These are phyloP conservation scores for Leptinotarsa juncta DNA, from an alignment of 2,888 invertebrate species.

Conservation along the genomic window DNA sequence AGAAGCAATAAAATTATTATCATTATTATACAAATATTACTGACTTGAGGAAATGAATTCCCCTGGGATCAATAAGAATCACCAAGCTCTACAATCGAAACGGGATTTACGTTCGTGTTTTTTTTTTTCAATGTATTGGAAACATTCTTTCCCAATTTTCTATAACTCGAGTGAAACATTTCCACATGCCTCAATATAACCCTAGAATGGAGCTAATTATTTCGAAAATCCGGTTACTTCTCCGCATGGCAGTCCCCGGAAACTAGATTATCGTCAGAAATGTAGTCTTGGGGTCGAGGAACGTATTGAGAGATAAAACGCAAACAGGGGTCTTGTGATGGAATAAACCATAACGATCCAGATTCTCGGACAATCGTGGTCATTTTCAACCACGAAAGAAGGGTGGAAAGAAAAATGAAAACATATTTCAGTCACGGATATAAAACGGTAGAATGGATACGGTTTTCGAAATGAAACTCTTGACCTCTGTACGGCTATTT, in stretches of 20 bases:
- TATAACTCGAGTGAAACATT: not conserved
- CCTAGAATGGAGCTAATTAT: not conserved
- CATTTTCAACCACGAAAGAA: constrained; percentile 10
- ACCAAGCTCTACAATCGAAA: no score
- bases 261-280: constrained; percentile 7
- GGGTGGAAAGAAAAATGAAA: constrained; percentile 4
- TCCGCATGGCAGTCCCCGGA: not conserved
- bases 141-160: no score
- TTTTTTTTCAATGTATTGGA: no score
- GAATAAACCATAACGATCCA: constrained; percentile 22
- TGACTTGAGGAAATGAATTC: no score
- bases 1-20: no score
- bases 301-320: constrained; percentile 13
- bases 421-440: constrained; percentile 19
- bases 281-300: constrained; percentile 8
- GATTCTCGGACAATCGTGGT: constrained; percentile 17
- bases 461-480: not conserved
- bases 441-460: not conserved
- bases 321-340: constrained; percentile 11
- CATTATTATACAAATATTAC: no score
- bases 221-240: not conserved
- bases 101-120: no score
- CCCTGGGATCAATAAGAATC: no score
- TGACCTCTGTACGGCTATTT: not conserved
- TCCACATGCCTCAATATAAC: constrained; percentile 7